Percentiles rank a stretch among this genome's conserved stretches.
phyloP scores from a whole-genome alignment of 2,113 vertebrate genomes.

The Scophthalmus maximus region DNA sequence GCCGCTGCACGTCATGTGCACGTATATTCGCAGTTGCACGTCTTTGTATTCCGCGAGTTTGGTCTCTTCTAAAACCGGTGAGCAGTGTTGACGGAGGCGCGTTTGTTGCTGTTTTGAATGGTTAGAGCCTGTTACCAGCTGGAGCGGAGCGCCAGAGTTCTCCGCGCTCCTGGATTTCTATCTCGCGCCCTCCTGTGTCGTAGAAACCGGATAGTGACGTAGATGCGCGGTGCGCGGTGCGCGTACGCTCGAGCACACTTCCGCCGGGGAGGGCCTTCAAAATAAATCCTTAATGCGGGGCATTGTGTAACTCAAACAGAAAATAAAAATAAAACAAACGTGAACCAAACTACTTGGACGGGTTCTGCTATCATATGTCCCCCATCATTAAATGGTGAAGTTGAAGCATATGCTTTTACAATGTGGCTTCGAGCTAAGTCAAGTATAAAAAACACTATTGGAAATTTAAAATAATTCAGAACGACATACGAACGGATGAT shows the following conservation, averaged over 20 bases:
- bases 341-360: no score
- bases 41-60: neutral
- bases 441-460: no score
- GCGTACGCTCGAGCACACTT: neutral
- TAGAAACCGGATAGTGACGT: constrained; percentile 68
- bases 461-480: no score
- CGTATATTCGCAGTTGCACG: neutral
- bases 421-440: no score
- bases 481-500: no score
- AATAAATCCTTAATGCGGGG: neutral
- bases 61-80: neutral
- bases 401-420: no score
- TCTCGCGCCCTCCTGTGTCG: constrained; percentile 80
- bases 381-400: no score
- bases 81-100: neutral
- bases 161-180: constrained; percentile 81
- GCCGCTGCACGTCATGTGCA: constrained; percentile 30
- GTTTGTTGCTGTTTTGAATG: neutral
- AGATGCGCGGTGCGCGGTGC: constrained; percentile 45
- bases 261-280: constrained; percentile 6
- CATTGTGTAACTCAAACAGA: neutral
- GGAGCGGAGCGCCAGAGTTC: neutral
- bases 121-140: constrained; percentile 25
- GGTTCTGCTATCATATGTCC: no score
- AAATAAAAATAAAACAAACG: no score